Conservation (phyloP, 2,797 vertebrate species). For the Lemur catta region DNA sequence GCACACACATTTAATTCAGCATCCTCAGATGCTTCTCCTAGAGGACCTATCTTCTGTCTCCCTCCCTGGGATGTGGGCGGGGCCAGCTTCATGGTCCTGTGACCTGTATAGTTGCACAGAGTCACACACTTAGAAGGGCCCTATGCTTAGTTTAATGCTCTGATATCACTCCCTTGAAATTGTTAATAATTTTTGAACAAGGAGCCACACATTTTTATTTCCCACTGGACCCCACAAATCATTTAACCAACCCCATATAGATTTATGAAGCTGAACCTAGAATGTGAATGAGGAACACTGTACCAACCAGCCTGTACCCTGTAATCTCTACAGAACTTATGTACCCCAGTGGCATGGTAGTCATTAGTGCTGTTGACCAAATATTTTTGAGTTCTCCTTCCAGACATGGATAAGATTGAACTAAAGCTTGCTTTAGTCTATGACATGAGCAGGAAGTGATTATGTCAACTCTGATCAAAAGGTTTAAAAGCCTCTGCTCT, state of each 20-base stretch:
- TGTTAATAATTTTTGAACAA: neutral
- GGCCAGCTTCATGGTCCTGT: neutral
- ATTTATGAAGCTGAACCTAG: neutral
- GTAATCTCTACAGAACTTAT: neutral
- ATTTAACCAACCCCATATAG: neutral
- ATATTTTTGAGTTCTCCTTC: neutral
- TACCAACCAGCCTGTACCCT: neutral
- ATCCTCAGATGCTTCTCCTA: neutral
- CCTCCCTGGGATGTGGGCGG: rapidly evolving
- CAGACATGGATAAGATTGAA: neutral
- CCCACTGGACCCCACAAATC: neutral
- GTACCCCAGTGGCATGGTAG: rapidly evolving
- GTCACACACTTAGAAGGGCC: neutral
- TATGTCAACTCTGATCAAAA: neutral
- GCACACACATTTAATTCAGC: neutral
- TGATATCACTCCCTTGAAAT: neutral
- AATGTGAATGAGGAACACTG: neutral
- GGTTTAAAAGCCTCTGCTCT: neutral
- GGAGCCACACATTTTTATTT: neutral
- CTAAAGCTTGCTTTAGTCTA: neutral
- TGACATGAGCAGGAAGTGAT: neutral
- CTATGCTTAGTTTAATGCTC: neutral
- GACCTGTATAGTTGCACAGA: neutral
- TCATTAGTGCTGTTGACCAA: neutral
- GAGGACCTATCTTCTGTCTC: neutral